Conservation (phyloP, 2,888 invertebrate genomes). For the Orchesellides sinensis region DNA sequence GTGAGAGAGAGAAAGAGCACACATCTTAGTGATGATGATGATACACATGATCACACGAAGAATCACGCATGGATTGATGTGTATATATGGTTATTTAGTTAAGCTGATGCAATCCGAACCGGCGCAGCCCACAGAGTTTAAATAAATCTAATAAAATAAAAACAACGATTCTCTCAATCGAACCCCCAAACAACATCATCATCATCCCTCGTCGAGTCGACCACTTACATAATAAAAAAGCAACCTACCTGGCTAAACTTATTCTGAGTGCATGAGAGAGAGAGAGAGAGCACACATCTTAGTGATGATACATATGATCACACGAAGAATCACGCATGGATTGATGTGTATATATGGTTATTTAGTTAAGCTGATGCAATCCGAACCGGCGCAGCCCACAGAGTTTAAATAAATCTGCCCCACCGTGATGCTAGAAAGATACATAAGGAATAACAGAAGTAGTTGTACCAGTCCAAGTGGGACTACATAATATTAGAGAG, state of each 20-base stretch:
- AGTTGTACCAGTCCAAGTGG: background rate
- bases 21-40: constrained; percentile 23
- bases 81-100: constrained; percentile 37
- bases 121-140: constrained; percentile 43
- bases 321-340: constrained; percentile 56
- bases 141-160: constrained; percentile 69
- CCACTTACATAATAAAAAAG: constrained; percentile 35
- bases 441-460: constrained; percentile 2
- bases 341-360: constrained; percentile 32
- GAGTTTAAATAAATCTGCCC: constrained; percentile 63
- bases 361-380: constrained; percentile 43
- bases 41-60: constrained; percentile 60
- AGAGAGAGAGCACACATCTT: no score
- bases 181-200: constrained; percentile 65
- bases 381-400: constrained; percentile 36
- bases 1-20: no score
- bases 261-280: background rate
- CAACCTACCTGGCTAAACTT: constrained; percentile 45
- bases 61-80: constrained; percentile 53
- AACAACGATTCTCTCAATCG: constrained; percentile 67
- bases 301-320: constrained; percentile 59
- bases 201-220: constrained; percentile 19
- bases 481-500: background rate
- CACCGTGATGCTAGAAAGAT: constrained; percentile 27
- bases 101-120: constrained; percentile 31